Evolutionary conservation across 2,113 vertebrate genomes (phyloP).

Genomic region (Emydocephalus ijimae): DNA sequence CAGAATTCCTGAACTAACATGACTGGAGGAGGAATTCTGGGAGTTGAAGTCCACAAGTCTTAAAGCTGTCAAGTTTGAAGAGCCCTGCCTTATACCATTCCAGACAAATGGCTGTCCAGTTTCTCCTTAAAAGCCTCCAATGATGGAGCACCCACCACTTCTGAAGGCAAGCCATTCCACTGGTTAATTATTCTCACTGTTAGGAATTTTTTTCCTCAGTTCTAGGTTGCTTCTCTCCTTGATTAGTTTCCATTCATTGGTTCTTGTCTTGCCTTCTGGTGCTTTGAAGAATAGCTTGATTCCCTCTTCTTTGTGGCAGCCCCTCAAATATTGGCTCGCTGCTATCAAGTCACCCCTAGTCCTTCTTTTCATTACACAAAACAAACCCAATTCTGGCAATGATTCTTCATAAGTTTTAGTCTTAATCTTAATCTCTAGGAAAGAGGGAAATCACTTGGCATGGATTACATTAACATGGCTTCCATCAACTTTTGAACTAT

Average conservation of each 20-base stretch:
- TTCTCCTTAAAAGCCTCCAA: neutral
- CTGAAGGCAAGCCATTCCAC: neutral
- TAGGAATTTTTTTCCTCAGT: neutral
- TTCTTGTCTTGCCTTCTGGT: neutral
- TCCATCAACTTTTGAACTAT: neutral
- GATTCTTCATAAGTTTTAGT: neutral
- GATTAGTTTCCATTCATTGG: neutral
- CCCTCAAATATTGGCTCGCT: neutral
- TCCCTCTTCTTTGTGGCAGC: neutral
- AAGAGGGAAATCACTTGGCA: neutral
- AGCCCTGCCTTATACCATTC: neutral
- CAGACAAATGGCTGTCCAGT: neutral
- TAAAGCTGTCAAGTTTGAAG: too few relatives aligned
- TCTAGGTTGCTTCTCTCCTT: neutral
- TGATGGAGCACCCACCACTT: neutral
- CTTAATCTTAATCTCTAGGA: neutral
- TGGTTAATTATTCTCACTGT: neutral
- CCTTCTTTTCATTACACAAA: neutral
- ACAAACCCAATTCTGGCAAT: neutral
- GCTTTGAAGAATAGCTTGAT: neutral
- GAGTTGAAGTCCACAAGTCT: too few relatives aligned
- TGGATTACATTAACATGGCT: neutral
- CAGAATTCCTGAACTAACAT: too few relatives aligned
- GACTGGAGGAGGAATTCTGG: too few relatives aligned
- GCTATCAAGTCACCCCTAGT: neutral